These are phyloP conservation scores for Chrysomallon squamiferum DNA, from an alignment of 1,140 invertebrate genomes.

Conservation along the genomic window DNA sequence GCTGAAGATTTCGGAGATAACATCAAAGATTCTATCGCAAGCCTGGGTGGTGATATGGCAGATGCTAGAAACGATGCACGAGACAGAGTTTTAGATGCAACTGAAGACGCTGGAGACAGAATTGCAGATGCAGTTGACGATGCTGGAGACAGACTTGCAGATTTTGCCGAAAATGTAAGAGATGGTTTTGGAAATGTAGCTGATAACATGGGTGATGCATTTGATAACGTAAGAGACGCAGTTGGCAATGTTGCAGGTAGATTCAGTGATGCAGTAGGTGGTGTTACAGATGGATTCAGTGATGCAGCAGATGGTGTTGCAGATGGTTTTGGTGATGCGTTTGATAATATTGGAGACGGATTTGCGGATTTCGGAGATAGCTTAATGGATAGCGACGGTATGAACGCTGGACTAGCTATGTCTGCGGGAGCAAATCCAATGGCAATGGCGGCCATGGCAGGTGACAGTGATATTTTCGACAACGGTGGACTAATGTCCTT, in stretches of 20 bases:
- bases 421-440: no score
- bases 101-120: neutral
- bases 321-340: neutral
- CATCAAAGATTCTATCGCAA: neutral
- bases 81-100: neutral
- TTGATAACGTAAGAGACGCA: neutral
- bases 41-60: neutral
- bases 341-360: neutral
- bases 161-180: neutral
- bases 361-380: neutral
- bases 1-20: neutral
- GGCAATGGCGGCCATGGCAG: no score
- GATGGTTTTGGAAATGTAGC: neutral
- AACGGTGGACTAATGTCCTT: no score
- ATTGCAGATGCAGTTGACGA: neutral
- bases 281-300: neutral
- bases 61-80: neutral
- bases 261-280: neutral
- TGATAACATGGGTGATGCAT: neutral
- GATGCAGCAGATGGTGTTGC: neutral
- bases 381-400: no score
- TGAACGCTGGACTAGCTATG: no score
- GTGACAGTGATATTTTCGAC: no score
- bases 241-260: neutral
- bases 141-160: neutral